Base-by-base conservation (phyloP, 2,113 vertebrate species). In the Pygoscelis antarcticus region DNA sequence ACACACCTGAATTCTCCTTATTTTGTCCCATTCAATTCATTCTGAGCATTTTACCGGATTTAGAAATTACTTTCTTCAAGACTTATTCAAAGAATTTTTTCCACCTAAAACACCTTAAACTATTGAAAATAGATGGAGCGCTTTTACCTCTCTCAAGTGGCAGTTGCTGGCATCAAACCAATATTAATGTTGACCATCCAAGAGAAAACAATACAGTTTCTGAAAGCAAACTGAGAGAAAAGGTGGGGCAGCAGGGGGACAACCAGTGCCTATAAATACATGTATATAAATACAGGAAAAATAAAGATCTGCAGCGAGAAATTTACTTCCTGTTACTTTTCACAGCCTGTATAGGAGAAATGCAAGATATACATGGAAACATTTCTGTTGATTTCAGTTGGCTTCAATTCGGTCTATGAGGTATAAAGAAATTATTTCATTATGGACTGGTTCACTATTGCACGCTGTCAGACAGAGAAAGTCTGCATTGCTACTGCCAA, bases 341-440 rank as follows among this genome's bases (percentile, higher is more conserved):
- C 62, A 64, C 10, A 46, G 23, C 29, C 16, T 32, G 9, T 30
- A 49, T 3, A 78, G n/a, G 32, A 68, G 55, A 81, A 81, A 42
- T 1, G 1, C 4, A 30, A 60, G 71, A 30, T 29, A 51, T 8
- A 51, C 20, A 20, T 29, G 17, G 20, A 64, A 65, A 58, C 10
- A 19, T n/a, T 64, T 58, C 29, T 2, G 1, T 32, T 57, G 9
- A 55, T 57, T 76, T 69, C 1, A 0, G 5, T 51, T 44, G 27
- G 42, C 20, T 81, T 81, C 47, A 29, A 13, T 55, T 61, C 4
- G 2, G 22, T 32, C 60, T 11, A 32, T 16, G 29, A 83, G 23
- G 40, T 47, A 49, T 44, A 62, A 70, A n/a, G 34, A 22, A 74
- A 38, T 32, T 13, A 29, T 16, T 52, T 64, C 6, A 15, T 62